These are phyloP conservation scores for Butastur rufipennis DNA, from an alignment of 2,113 vertebrate species.

Conservation along the genomic window DNA sequence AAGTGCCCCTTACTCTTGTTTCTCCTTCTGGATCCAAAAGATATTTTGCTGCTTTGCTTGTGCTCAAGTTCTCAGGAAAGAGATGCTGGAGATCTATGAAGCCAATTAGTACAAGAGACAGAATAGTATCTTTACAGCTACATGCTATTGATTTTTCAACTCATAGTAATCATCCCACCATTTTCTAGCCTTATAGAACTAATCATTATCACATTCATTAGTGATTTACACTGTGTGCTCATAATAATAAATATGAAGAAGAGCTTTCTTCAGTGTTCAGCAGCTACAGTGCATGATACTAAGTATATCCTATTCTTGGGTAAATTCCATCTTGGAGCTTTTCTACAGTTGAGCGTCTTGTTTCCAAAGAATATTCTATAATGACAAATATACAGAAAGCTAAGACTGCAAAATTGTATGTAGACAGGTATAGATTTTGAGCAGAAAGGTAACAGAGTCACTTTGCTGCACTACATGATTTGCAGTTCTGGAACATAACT, in stretches of 20 bases:
- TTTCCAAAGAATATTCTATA: not conserved
- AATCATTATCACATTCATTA: not conserved
- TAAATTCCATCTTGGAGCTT: not conserved
- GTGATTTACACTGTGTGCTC: not conserved
- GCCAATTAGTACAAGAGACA: not conserved
- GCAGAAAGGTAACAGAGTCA: not conserved
- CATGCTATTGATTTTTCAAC: not conserved
- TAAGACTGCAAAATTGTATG: not conserved
- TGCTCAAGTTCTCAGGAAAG: not conserved
- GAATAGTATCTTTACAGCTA: not conserved
- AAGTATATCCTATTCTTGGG: not conserved
- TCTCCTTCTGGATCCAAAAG: not conserved
- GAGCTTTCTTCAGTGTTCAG: not conserved
- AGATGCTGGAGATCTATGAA: not conserved
- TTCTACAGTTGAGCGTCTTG: not conserved
- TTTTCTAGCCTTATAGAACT: not conserved
- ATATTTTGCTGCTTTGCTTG: not conserved
- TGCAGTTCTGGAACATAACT: not conserved
- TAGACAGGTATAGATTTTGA: not conserved
- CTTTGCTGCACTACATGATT: not conserved
- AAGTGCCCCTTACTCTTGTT: not conserved
- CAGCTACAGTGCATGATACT: not conserved
- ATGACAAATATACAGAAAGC: not conserved
- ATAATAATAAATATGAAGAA: not conserved
- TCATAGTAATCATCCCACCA: not conserved